Evolutionary conservation across 2,888 invertebrate genomes (phyloP).

Genomic region (Apocheima hispidaria): DNA sequence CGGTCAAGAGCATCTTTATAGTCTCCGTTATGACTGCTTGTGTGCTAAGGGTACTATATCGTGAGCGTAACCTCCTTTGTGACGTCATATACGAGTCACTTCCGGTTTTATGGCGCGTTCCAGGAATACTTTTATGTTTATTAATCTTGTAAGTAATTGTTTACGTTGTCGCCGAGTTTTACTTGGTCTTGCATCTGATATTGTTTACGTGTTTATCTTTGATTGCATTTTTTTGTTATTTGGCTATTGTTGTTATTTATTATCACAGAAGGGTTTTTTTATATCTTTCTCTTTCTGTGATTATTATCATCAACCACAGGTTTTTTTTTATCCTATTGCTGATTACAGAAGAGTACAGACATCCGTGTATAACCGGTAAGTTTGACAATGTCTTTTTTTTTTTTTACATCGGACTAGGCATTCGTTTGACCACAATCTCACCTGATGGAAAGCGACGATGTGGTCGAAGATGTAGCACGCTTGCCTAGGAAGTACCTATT

Average conservation of each 20-base stretch:
- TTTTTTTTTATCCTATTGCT: no score
- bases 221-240: conserved; percentile 5
- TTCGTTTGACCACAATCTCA: no score
- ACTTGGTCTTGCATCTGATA: conserved; percentile 34
- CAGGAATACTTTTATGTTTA: conserved; percentile 57
- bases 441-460: no score
- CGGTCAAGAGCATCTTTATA: conserved; percentile 31
- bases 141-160: conserved; percentile 56
- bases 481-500: no score
- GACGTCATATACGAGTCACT: conserved; percentile 47
- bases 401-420: no score
- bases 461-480: no score
- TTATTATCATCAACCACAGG: no score
- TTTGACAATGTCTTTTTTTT: no score
- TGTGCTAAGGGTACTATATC: conserved; percentile 39
- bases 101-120: conserved; percentile 51
- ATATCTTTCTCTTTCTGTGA: no score
- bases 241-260: background rate
- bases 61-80: conserved; percentile 47
- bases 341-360: no score
- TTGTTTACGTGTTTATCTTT: conserved; percentile 28
- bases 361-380: no score
- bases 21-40: conserved; percentile 40
- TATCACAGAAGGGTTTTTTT: no score
- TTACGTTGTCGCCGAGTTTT: conserved; percentile 41